Evolutionary conservation across 2,113 vertebrate species (phyloP), one percentile per base, ranked within the genome.

Genomic region (Muscicapa adusta): DNA sequence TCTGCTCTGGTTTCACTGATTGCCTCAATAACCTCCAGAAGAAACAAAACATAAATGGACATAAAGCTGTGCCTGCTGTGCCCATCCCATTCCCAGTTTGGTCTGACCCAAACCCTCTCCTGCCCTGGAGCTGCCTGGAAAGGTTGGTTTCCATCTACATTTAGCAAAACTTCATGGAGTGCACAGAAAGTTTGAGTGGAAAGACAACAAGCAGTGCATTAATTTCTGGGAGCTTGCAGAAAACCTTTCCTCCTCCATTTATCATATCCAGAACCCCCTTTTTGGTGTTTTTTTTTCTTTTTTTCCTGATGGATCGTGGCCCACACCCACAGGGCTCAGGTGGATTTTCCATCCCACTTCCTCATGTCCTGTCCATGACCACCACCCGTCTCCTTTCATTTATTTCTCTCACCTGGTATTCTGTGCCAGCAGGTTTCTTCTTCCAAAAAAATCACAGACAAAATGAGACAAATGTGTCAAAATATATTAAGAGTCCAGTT

Each of bases 401-500:
- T 79, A 26, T 81, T 88, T 76, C 40, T 76, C 7, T 57, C 84
- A 47, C 63, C 66, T 83, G 68, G 8, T 58, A 29, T 74, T 87
- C 43, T 3, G 45, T 47, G 51, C 78, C 87, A 93, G 93, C 75
- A 90, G 94, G 75, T 45, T 94, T 31, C 78, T 48, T 14, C 84
- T 91, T 90, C 63, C 63, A 71, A 85, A 92, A 85, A 85, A 93
- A 85, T 18, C 53, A 56, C 87, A 51, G 89, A 34, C n/a, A 87
- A 83, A 96, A 65, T 85, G 85, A 95, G 94, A 88, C 81, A 94
- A 88, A 91, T 90, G 62, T 88, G 86, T 84, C 79, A 82, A 95
- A 94, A 91, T 70, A 60, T 68, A 75, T 48, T 75, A 88, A 81
- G 87, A 70, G 91, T 71, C n/a, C 68, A 36, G 95, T 97, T 97